Percentiles rank a stretch among this genome's conserved stretches.
phyloP scores from a whole-genome alignment of 1,140 invertebrate genomes.

The Eurosta solidaginis region DNA sequence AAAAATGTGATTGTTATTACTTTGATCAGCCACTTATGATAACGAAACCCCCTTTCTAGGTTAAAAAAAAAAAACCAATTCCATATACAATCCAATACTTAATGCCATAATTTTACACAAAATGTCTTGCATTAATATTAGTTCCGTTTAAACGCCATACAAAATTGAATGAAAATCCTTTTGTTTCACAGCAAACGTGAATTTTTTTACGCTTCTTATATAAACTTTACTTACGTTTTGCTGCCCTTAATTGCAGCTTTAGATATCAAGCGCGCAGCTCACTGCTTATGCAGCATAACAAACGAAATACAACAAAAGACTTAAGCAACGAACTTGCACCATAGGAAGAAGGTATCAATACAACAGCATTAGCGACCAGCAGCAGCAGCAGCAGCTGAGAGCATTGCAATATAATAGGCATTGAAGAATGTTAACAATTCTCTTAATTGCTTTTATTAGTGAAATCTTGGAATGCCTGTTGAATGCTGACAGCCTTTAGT shows the following conservation, averaged over 20 bases:
- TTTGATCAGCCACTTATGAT: too few species aligned
- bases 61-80: neutral
- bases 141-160: neutral
- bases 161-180: constrained; percentile 1
- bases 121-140: neutral
- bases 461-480: constrained; percentile 25
- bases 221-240: constrained; percentile 18
- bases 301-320: constrained; percentile 47
- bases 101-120: constrained; percentile 22
- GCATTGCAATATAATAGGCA: constrained; percentile 13
- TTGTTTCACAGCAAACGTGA: neutral
- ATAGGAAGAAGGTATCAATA: neutral
- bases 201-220: neutral
- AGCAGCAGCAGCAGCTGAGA: neutral
- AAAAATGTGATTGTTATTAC: too few species aligned
- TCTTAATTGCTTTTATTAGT: constrained; percentile 36
- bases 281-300: neutral
- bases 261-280: neutral
- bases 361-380: neutral
- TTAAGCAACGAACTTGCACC: constrained; percentile 47
- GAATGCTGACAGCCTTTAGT: neutral
- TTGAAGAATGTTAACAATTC: constrained; percentile 33
- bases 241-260: constrained; percentile 21
- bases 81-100: neutral
- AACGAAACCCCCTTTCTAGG: too few species aligned